Evolutionary conservation across 2,797 vertebrate species (phyloP).

Genomic region (Gymnocypris eckloni): DNA sequence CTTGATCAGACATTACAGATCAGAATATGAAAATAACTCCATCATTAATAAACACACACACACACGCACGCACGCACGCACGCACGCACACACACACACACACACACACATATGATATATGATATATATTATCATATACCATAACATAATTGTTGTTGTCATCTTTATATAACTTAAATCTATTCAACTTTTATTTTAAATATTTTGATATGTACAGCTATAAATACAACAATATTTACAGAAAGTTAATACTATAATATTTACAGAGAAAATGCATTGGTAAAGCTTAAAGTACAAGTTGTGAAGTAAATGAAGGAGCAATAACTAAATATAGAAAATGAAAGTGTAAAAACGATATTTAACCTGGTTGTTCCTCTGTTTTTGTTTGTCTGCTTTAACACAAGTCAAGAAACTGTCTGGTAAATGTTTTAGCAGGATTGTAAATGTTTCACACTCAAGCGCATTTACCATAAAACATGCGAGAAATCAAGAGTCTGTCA

Average conservation of each 20-base stretch:
- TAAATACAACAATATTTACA: background rate
- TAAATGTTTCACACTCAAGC: slow-evolving; percentile 15
- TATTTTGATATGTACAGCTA: background rate
- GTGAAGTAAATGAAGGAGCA: background rate
- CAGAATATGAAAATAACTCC: background rate
- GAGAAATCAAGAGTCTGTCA: slow-evolving; percentile 22
- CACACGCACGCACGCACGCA: no score
- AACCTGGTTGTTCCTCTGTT: background rate
- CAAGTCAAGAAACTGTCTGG: background rate
- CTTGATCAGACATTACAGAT: background rate
- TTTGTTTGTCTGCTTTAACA: slow-evolving; percentile 14
- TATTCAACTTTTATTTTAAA: background rate
- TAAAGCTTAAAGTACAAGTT: background rate
- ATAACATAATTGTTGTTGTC: background rate
- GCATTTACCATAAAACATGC: slow-evolving; percentile 3
- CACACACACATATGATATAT: no score
- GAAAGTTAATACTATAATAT: background rate
- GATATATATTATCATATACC: background rate
- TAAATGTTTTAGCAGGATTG: background rate
- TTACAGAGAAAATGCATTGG: background rate
- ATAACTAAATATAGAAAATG: background rate
- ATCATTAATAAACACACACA: background rate
- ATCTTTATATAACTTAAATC: background rate
- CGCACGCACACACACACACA: no score
- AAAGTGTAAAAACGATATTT: background rate